Evolutionary conservation across 35 echinoderm and acorn worm genomes (phyloP).

Genomic region (Heliocidaris erythrogramma): DNA sequence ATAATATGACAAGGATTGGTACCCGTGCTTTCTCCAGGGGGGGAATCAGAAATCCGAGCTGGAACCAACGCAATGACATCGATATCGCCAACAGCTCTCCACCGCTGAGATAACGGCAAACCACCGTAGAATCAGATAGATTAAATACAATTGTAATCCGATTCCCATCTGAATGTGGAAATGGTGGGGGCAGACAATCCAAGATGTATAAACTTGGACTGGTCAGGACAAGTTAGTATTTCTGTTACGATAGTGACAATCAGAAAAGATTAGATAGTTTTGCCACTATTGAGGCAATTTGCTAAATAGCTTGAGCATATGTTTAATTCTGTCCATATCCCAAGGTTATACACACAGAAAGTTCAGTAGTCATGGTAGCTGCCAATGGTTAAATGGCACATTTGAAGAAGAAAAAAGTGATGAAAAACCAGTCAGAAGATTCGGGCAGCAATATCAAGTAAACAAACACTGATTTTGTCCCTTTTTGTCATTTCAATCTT

Average conservation of each 20-base stretch:
- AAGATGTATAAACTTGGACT: background rate
- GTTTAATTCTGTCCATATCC: background rate
- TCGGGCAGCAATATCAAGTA: too few species aligned
- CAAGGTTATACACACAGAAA: background rate
- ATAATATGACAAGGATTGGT: constrained; percentile 10
- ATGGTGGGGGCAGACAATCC: background rate
- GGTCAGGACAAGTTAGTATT: background rate
- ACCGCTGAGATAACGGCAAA: background rate
- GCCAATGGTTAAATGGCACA: too few species aligned
- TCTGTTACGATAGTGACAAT: background rate
- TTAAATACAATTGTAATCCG: background rate
- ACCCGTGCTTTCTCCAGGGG: background rate
- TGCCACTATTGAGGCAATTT: background rate
- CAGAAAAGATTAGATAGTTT: background rate
- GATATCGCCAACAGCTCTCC: background rate
- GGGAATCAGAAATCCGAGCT: constrained; percentile 8
- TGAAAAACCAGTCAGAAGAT: too few species aligned
- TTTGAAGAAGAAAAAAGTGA: too few species aligned
- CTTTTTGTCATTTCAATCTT: too few species aligned
- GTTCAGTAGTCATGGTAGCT: too few species aligned
- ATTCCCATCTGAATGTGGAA: background rate
- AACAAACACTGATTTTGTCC: too few species aligned
- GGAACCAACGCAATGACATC: constrained; percentile 15
- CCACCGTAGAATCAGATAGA: background rate
- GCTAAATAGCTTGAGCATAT: background rate